A percentile compares a stretch with the other conserved stretches of the same genome.
Evolutionary conservation across 2,888 invertebrate species (phyloP).

Genomic region (Drosophila multiciliata): DNA sequence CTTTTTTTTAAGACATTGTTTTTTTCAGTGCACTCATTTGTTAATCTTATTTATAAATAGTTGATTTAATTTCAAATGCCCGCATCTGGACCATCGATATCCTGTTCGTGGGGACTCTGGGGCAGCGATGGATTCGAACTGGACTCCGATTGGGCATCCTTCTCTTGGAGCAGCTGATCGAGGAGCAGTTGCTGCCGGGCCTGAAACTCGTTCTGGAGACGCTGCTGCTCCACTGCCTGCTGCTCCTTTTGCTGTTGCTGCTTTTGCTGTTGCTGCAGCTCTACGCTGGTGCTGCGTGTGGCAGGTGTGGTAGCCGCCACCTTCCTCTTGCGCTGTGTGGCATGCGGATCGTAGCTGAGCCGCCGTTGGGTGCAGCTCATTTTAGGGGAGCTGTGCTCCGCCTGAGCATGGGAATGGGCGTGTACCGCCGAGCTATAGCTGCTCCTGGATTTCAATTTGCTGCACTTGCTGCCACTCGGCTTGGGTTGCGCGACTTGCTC

Average conservation of each 20-base stretch:
- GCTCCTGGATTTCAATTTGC: not conserved
- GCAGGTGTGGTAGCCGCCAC: not conserved
- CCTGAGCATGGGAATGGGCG: constrained; percentile 39
- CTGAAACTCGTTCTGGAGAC: constrained; percentile 47
- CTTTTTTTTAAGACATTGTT: not conserved
- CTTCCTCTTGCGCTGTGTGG: constrained; percentile 23
- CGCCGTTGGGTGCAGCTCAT: constrained; percentile 53
- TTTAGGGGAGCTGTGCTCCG: constrained; percentile 2
- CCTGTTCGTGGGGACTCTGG: constrained; percentile 19
- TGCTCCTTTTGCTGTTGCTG: constrained; percentile 40
- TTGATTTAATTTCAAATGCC: not conserved
- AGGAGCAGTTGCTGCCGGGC: constrained; percentile 49
- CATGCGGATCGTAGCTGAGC: constrained; percentile 55
- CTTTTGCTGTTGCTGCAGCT: constrained; percentile 22
- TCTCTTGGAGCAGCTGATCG: constrained; percentile 34
- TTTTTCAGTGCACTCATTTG: constrained; percentile 7
- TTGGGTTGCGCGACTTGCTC: not conserved
- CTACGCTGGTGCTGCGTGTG: not conserved
- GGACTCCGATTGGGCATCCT: constrained; percentile 9
- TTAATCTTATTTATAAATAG: constrained; percentile 8
- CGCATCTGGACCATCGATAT: constrained; percentile 4
- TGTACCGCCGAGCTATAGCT: constrained; percentile 32
- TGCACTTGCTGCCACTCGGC: not conserved
- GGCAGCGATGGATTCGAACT: constrained; percentile 36
- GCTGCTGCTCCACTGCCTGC: constrained; percentile 51